Conservation (phyloP, 2,797 vertebrate species). For the Tauraco hartlaubi region DNA sequence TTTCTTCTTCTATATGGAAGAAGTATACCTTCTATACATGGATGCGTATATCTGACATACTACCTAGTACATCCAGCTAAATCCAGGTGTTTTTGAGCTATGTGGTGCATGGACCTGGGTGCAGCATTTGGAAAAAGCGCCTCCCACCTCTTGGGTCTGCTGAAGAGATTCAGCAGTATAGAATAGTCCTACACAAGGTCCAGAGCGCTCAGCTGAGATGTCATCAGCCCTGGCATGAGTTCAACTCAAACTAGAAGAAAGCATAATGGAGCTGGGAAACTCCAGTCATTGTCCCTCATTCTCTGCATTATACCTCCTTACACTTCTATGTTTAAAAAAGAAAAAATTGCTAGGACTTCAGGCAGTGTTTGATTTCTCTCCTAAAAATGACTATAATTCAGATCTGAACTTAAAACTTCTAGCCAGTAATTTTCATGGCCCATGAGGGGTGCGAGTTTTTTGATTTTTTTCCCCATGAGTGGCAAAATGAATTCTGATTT, state of each 20-base stretch:
- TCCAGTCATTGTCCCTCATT: background rate
- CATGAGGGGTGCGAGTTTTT: accelerated
- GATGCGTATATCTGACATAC: background rate
- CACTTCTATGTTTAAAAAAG: background rate
- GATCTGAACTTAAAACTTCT: background rate
- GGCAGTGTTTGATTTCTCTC: background rate
- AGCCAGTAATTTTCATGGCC: background rate
- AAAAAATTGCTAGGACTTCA: background rate
- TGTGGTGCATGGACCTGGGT: background rate
- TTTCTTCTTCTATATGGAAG: background rate
- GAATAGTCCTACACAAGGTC: background rate
- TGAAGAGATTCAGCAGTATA: background rate
- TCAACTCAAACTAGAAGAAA: background rate
- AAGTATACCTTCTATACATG: background rate
- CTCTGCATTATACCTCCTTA: background rate
- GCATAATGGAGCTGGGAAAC: background rate
- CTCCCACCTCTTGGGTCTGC: background rate
- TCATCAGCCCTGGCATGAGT: background rate
- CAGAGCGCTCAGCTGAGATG: background rate
- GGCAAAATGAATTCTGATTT: background rate
- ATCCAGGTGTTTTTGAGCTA: background rate
- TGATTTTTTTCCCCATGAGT: background rate
- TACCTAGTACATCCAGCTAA: background rate
- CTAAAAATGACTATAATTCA: background rate
- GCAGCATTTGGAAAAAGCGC: background rate